A percentile compares a stretch with the other conserved stretches of the same genome.
Conservation (phyloP, 2,888 invertebrate species). For the Didymodactylos carnosus region DNA sequence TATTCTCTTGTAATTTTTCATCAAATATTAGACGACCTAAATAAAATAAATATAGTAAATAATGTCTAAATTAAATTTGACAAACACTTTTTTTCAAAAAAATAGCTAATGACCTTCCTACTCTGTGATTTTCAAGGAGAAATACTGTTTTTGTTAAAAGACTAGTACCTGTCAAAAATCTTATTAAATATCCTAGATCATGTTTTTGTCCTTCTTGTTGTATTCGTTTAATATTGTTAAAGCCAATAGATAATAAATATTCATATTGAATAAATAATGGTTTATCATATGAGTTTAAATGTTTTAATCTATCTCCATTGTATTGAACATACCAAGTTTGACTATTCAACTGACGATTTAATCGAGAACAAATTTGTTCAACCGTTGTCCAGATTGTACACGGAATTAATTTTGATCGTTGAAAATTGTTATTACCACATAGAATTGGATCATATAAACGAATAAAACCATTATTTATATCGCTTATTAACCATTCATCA, state of each 20-base stretch:
- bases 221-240: slow-evolving; percentile 24
- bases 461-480: slow-evolving; percentile 16
- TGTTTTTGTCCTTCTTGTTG: slow-evolving; percentile 30
- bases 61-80: not conserved
- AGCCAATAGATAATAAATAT: slow-evolving; percentile 30
- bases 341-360: slow-evolving; percentile 27
- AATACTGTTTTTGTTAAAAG: slow-evolving; percentile 4
- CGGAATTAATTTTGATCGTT: slow-evolving; percentile 25
- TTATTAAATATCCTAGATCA: slow-evolving; percentile 29
- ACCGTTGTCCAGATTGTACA: slow-evolving; percentile 30
- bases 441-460: slow-evolving; percentile 16
- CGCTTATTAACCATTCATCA: not conserved
- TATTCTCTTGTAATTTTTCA: slow-evolving; percentile 28
- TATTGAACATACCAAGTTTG: slow-evolving; percentile 29
- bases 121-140: too few relatives aligned
- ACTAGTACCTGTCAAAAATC: slow-evolving; percentile 34
- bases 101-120: too few relatives aligned
- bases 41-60: slow-evolving; percentile 14
- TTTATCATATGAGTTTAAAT: slow-evolving; percentile 31
- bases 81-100: too few relatives aligned
- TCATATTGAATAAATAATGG: slow-evolving; percentile 35
- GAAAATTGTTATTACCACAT: not conserved
- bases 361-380: slow-evolving; percentile 27
- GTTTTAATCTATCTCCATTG: slow-evolving; percentile 30
- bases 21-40: slow-evolving; percentile 32